Evolutionary conservation across 1,140 invertebrate genomes (phyloP).

Genomic region (Hylaeus anthracinus): DNA sequence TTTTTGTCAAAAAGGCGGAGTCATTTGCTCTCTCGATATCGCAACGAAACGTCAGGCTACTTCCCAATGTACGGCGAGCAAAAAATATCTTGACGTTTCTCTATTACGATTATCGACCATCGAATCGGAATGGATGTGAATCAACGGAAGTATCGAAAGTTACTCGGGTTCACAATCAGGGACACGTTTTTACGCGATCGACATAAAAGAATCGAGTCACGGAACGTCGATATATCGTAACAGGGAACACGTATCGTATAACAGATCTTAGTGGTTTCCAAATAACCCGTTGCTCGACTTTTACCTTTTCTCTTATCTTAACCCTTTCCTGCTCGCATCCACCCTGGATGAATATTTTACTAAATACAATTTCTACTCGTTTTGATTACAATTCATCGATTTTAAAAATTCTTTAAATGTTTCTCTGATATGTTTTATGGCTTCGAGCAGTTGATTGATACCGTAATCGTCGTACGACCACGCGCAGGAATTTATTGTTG

Average conservation of each 20-base stretch:
- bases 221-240: background rate
- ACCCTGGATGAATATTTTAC: too few relatives aligned
- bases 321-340: too few relatives aligned
- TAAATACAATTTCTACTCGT: too few relatives aligned
- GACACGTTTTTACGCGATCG: constrained; percentile 26
- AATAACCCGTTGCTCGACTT: background rate
- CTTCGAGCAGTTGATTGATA: too few relatives aligned
- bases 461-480: too few relatives aligned
- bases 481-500: background rate
- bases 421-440: too few relatives aligned
- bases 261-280: background rate
- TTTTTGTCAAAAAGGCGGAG: background rate
- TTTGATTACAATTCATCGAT: too few relatives aligned
- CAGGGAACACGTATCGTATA: constrained; percentile 26
- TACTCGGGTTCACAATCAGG: background rate
- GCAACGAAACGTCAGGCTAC: background rate
- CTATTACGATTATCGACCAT: constrained; percentile 30
- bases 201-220: constrained; percentile 34
- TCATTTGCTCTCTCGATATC: background rate
- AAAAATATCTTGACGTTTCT: constrained; percentile 4
- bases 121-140: constrained; percentile 2
- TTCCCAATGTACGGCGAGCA: background rate
- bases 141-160: constrained; percentile 22
- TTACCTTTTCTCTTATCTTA: too few relatives aligned
- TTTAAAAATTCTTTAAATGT: too few relatives aligned